phyloP scores from a whole-genome alignment of 2,888 invertebrate genomes.

The Lasioglossum marginatum region DNA sequence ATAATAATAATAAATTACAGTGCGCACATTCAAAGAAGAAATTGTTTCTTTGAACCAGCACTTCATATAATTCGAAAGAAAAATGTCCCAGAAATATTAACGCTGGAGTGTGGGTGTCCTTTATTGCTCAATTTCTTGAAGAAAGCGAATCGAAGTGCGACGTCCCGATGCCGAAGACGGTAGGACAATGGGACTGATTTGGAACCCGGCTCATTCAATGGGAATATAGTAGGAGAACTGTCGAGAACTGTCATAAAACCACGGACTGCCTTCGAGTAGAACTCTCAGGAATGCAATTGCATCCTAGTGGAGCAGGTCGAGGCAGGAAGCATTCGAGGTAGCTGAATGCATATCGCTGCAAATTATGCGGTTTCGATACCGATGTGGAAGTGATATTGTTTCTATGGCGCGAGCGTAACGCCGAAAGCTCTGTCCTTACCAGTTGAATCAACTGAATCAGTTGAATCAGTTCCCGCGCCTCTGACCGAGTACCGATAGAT shows the following conservation, averaged over 20 bases:
- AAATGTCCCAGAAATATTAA: background rate
- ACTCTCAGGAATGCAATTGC: slow-evolving; percentile 49
- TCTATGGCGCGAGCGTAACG: slow-evolving; percentile 23
- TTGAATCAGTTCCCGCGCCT: background rate
- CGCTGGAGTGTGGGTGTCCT: background rate
- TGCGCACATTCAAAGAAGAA: background rate
- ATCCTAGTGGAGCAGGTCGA: slow-evolving; percentile 20
- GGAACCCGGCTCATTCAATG: background rate
- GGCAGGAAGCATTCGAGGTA: slow-evolving; percentile 39
- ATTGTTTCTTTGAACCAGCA: background rate
- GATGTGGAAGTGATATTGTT: slow-evolving; percentile 42
- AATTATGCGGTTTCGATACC: slow-evolving; percentile 34
- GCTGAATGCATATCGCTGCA: slow-evolving; percentile 42
- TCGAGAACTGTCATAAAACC: slow-evolving; percentile 37
- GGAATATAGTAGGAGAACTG: background rate
- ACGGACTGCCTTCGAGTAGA: slow-evolving; percentile 20
- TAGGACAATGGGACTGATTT: slow-evolving; percentile 5
- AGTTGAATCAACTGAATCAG: background rate
- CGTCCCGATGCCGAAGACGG: background rate
- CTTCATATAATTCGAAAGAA: background rate
- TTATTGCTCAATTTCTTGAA: background rate
- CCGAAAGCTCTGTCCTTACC: slow-evolving; percentile 12
- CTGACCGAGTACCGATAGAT: slow-evolving; percentile 3
- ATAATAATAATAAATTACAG: no score
- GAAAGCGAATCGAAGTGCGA: background rate